phyloP scores from a whole-genome alignment of 2,113 vertebrate genomes.

The Myrmecophaga tridactyla region DNA sequence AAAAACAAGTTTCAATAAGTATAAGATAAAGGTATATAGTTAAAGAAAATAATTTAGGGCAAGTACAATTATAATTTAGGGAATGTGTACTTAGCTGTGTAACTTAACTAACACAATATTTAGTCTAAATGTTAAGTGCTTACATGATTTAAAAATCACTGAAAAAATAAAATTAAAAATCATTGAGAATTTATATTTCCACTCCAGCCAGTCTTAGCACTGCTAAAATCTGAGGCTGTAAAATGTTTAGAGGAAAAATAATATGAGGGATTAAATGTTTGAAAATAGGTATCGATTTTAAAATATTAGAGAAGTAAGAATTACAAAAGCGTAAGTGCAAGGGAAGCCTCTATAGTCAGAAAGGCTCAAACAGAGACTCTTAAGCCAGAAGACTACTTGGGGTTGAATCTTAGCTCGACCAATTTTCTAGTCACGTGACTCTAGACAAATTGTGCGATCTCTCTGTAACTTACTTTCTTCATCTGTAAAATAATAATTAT shows the following conservation, averaged over 20 bases:
- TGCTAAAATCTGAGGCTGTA: background rate
- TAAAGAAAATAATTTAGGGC: constrained; percentile 7
- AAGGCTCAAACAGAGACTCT: background rate
- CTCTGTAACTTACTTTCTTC: background rate
- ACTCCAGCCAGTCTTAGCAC: background rate
- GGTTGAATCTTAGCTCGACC: background rate
- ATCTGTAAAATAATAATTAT: background rate
- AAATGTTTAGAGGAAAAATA: background rate
- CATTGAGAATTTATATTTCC: background rate
- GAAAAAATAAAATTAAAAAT: background rate
- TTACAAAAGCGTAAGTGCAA: background rate
- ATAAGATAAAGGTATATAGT: background rate
- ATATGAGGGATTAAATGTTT: background rate
- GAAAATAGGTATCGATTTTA: background rate
- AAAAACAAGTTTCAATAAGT: background rate
- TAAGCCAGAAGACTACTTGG: background rate
- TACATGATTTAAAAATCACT: background rate
- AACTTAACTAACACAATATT: background rate
- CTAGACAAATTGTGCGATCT: background rate
- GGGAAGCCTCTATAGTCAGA: background rate
- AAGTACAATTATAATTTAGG: background rate
- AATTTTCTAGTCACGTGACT: background rate
- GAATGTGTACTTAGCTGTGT: background rate
- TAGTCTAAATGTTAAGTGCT: background rate
- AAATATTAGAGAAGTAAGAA: constrained; percentile 27